Evolutionary conservation across 2,113 vertebrate genomes (phyloP).

Genomic region (Choloepus hoffmanni): DNA sequence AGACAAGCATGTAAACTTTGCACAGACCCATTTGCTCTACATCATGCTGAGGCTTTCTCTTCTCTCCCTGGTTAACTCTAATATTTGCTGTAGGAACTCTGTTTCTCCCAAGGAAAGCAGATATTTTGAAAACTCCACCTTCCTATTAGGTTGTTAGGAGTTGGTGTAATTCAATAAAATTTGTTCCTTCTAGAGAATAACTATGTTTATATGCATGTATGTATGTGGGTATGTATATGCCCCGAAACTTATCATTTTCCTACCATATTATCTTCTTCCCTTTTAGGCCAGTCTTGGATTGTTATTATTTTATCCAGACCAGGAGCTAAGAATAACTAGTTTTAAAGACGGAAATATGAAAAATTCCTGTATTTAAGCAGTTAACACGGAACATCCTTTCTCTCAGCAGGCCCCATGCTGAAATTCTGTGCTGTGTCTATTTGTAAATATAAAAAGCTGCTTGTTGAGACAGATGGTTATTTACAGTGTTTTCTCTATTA

Average conservation of each 20-base stretch:
- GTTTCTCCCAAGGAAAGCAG: background rate
- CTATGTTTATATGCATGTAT: background rate
- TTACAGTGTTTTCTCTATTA: slow-evolving; percentile 84
- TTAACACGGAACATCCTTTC: slow-evolving; percentile 38
- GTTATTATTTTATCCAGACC: background rate
- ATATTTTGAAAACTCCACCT: slow-evolving; percentile 31
- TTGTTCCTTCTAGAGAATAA: background rate
- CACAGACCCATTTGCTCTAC: background rate
- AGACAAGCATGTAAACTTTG: background rate
- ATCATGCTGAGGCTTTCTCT: background rate
- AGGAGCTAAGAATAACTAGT: background rate
- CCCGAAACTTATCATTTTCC: slow-evolving; percentile 12
- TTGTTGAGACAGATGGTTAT: slow-evolving; percentile 78
- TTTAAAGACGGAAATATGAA: background rate
- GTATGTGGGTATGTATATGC: background rate
- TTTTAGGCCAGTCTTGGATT: background rate
- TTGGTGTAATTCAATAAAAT: background rate
- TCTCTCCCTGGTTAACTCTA: background rate
- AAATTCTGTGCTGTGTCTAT: slow-evolving; percentile 67
- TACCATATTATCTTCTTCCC: background rate
- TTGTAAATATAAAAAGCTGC: slow-evolving; percentile 81
- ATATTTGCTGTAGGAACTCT: background rate
- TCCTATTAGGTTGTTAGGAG: background rate
- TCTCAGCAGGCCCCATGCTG: slow-evolving; percentile 24
- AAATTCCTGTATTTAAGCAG: slow-evolving; percentile 39